Conservation (phyloP, 2,797 vertebrate species). For the Anabas testudineus region DNA sequence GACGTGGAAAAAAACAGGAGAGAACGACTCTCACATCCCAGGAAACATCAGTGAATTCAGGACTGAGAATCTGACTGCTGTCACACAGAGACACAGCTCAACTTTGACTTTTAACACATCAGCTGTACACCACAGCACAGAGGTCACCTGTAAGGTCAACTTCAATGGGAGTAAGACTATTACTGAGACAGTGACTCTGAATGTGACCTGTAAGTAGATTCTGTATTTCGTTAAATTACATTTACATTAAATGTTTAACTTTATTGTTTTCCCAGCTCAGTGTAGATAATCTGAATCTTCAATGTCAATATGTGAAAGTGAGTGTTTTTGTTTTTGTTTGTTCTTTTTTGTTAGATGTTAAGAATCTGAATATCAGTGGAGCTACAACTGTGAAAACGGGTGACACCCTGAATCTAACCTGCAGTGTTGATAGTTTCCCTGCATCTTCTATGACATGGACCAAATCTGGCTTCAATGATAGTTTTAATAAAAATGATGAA, state of each 20-base stretch:
- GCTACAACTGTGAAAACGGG: slow-evolving; percentile 2
- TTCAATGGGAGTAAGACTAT: too few relatives aligned
- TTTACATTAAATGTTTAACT: too few relatives aligned
- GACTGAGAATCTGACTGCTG: background rate
- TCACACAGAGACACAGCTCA: slow-evolving; percentile 35
- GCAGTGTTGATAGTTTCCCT: slow-evolving; percentile 37
- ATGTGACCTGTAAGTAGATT: too few relatives aligned
- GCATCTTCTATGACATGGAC: slow-evolving; percentile 37
- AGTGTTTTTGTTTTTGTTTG: background rate
- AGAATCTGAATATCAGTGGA: background rate
- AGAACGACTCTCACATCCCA: background rate
- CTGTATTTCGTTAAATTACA: too few relatives aligned
- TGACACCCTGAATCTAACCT: slow-evolving; percentile 30
- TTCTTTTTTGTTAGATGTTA: slow-evolving; percentile 24
- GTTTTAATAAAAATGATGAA: background rate
- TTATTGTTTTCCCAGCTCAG: too few relatives aligned
- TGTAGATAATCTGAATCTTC: too few relatives aligned
- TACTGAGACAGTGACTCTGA: too few relatives aligned
- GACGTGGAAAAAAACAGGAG: slow-evolving; percentile 41
- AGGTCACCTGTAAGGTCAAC: too few relatives aligned
- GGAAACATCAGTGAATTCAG: background rate
- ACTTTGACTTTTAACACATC: slow-evolving; percentile 49
- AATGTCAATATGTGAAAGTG: too few relatives aligned
- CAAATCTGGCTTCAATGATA: background rate
- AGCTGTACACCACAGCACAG: too few relatives aligned